These are phyloP conservation scores for Teleogryllus occipitalis DNA, from an alignment of 1,140 invertebrate genomes.

Conservation along the genomic window DNA sequence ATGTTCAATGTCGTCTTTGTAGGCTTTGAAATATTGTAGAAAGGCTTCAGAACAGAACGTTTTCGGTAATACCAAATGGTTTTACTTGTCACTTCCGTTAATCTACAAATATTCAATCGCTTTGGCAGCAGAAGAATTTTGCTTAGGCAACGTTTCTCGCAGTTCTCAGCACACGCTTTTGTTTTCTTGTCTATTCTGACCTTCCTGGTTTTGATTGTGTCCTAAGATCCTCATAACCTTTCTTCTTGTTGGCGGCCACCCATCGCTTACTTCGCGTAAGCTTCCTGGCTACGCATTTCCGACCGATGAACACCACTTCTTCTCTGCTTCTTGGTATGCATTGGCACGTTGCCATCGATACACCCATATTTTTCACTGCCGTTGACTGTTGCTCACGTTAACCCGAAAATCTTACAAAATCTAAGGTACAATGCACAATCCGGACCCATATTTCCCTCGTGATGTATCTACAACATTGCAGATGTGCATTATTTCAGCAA, in stretches of 20 bases:
- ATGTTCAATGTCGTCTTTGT: background rate
- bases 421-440: background rate
- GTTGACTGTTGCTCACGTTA: background rate
- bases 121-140: too few relatives aligned
- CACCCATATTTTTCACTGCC: background rate
- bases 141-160: too few relatives aligned
- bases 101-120: too few relatives aligned
- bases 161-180: background rate
- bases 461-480: background rate
- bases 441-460: background rate
- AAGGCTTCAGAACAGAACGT: background rate
- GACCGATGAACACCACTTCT: background rate
- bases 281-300: background rate
- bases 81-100: too few relatives aligned
- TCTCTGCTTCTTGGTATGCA: background rate
- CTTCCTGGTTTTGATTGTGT: background rate
- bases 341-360: background rate
- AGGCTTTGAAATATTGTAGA: background rate
- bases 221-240: background rate
- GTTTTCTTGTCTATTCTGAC: background rate
- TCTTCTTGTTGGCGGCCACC: background rate
- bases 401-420: background rate
- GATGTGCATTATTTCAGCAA: too few relatives aligned
- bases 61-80: too few relatives aligned
- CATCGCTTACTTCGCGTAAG: background rate